phyloP scores from a whole-genome alignment of 2,888 invertebrate genomes.

The Plebejus argus region DNA sequence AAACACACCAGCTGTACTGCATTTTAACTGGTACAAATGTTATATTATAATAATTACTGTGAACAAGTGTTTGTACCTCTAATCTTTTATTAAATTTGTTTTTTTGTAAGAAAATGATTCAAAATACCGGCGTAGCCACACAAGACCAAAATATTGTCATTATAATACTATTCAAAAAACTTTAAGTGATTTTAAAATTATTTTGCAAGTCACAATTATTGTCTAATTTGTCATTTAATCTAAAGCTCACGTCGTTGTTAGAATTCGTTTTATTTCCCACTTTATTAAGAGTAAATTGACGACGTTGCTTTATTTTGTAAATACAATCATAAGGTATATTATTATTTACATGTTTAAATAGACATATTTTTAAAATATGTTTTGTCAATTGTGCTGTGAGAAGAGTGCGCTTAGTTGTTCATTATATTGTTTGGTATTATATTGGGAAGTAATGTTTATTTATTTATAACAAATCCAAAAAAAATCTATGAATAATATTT shows the following conservation, averaged over 20 bases:
- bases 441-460: not conserved
- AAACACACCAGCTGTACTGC: not conserved
- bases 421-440: constrained; percentile 41
- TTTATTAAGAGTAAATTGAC: constrained; percentile 57
- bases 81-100: too few species aligned
- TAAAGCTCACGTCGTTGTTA: constrained; percentile 20
- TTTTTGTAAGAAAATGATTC: too few species aligned
- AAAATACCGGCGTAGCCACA: too few species aligned
- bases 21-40: too few species aligned
- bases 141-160: too few species aligned
- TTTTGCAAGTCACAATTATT: not conserved
- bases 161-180: too few species aligned
- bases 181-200: not conserved
- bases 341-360: constrained; percentile 74
- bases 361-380: constrained; percentile 80
- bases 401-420: constrained; percentile 60
- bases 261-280: constrained; percentile 57
- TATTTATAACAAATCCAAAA: not conserved
- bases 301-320: constrained; percentile 77
- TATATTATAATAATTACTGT: too few species aligned
- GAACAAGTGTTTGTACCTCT: too few species aligned
- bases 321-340: constrained; percentile 75
- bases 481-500: not conserved
- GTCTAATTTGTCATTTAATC: too few species aligned
- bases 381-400: constrained; percentile 81